phyloP scores from a whole-genome alignment of 2,113 vertebrate genomes.

The Rhombomys opimus region DNA sequence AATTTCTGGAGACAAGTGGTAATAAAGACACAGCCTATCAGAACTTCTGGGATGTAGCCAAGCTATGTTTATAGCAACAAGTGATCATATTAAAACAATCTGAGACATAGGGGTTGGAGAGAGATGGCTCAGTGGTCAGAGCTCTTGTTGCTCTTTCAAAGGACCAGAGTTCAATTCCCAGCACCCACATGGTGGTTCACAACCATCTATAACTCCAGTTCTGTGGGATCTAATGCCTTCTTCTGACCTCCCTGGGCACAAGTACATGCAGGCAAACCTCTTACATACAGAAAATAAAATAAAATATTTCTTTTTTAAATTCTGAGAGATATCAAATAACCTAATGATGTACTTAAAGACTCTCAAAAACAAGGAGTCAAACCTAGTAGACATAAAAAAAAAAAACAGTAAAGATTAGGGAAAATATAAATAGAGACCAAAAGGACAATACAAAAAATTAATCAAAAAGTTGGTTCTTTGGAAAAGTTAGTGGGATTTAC shows the following conservation, averaged over 20 bases:
- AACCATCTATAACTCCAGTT: not conserved
- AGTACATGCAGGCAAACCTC: not conserved
- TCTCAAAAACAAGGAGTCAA: not conserved
- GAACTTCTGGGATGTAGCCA: not conserved
- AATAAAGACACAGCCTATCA: no score
- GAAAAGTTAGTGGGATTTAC: not conserved
- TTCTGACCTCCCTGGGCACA: not conserved
- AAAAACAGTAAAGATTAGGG: not conserved
- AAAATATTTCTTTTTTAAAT: not conserved
- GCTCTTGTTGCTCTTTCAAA: not conserved
- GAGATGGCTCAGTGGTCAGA: not conserved
- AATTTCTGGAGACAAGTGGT: no score
- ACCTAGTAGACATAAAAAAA: not conserved
- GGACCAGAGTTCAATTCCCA: not conserved
- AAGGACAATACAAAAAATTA: not conserved
- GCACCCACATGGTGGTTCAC: not conserved
- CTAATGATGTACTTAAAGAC: not conserved
- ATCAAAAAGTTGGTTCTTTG: not conserved
- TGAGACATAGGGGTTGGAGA: not conserved
- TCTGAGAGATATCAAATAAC: not conserved
- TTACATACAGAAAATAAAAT: not conserved
- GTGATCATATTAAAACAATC: not conserved
- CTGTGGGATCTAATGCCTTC: not conserved
- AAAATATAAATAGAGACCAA: not conserved
- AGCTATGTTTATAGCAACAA: not conserved